Conservation (phyloP, 2,797 vertebrate species). For the Parambassis ranga region DNA sequence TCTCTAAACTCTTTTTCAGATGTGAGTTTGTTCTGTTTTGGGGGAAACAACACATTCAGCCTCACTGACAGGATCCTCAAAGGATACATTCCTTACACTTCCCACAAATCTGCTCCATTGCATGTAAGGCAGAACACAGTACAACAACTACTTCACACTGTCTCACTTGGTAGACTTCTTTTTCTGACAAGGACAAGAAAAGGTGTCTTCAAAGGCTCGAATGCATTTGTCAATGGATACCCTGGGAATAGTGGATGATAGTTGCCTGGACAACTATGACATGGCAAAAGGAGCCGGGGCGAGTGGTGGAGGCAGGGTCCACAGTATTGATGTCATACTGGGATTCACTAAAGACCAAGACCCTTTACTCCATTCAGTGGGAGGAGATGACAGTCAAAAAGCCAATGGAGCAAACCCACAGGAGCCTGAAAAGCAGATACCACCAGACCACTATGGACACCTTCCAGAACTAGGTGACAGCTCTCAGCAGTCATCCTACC, state of each 20-base stretch:
- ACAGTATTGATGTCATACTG: slow-evolving; percentile 85
- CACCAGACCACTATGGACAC: slow-evolving; percentile 66
- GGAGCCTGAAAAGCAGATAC: slow-evolving; percentile 67
- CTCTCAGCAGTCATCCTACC: slow-evolving; percentile 69
- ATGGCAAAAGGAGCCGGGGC: slow-evolving; percentile 78
- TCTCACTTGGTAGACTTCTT: slow-evolving; percentile 16
- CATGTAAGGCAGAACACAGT: slow-evolving; percentile 25
- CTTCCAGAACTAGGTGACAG: slow-evolving; percentile 69
- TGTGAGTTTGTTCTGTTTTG: slow-evolving; percentile 32
- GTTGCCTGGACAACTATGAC: slow-evolving; percentile 82
- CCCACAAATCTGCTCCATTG: slow-evolving; percentile 20
- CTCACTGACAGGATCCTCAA: slow-evolving; percentile 16
- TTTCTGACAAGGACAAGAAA: slow-evolving; percentile 22
- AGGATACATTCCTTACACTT: slow-evolving; percentile 10
- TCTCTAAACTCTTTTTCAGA: slow-evolving; percentile 42
- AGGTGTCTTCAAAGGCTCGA: slow-evolving; percentile 57
- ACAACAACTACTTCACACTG: slow-evolving; percentile 1
- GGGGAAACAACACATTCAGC: slow-evolving; percentile 16
- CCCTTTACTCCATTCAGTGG: slow-evolving; percentile 69
- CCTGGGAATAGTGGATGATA: slow-evolving; percentile 82
- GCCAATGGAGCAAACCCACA: slow-evolving; percentile 50
- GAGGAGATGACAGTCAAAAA: slow-evolving; percentile 61
- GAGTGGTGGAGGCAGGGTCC: slow-evolving; percentile 70
- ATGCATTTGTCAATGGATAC: slow-evolving; percentile 86
- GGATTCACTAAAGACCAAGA: slow-evolving; percentile 86